These are phyloP conservation scores for Labeo calbasu DNA, from an alignment of 2,797 vertebrate species.

Conservation along the genomic window DNA sequence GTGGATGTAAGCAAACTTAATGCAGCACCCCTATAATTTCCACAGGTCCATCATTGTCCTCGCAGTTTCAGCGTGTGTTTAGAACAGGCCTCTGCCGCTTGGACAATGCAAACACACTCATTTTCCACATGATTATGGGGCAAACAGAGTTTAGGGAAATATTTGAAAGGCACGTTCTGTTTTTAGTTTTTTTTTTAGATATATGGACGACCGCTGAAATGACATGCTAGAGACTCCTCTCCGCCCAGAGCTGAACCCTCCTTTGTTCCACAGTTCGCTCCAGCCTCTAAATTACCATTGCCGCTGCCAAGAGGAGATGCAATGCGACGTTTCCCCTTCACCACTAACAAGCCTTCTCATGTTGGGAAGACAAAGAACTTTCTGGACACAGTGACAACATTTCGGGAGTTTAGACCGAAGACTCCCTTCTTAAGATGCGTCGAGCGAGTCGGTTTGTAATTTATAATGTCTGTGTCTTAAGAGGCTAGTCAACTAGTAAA, in stretches of 20 bases:
- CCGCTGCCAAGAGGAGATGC: slow-evolving; percentile 64
- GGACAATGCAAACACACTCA: slow-evolving; percentile 74
- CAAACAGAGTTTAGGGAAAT: slow-evolving; percentile 77
- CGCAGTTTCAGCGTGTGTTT: slow-evolving; percentile 61
- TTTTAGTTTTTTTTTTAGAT: slow-evolving; percentile 72
- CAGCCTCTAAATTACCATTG: slow-evolving; percentile 64
- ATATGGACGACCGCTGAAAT: slow-evolving; percentile 68
- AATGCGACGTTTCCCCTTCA: slow-evolving; percentile 59
- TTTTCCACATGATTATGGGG: slow-evolving; percentile 78
- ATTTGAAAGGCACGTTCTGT: slow-evolving; percentile 72
- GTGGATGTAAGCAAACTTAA: slow-evolving; percentile 46
- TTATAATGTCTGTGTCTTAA: slow-evolving; percentile 36
- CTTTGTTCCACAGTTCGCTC: slow-evolving; percentile 68
- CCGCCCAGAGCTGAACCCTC: slow-evolving; percentile 52
- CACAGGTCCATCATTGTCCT: slow-evolving; percentile 63
- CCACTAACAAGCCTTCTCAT: slow-evolving; percentile 68
- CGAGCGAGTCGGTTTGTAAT: slow-evolving; percentile 21
- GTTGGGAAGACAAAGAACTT: slow-evolving; percentile 61
- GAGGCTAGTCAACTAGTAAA: slow-evolving; percentile 36
- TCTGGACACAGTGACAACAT: slow-evolving; percentile 63
- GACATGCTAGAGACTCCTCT: slow-evolving; percentile 64
- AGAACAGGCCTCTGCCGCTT: slow-evolving; percentile 68
- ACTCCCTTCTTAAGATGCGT: slow-evolving; percentile 14
- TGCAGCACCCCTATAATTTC: slow-evolving; percentile 66
- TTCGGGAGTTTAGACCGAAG: slow-evolving; percentile 53